Conservation (phyloP, 2,797 vertebrate species). For the Eulemur coronatus region DNA sequence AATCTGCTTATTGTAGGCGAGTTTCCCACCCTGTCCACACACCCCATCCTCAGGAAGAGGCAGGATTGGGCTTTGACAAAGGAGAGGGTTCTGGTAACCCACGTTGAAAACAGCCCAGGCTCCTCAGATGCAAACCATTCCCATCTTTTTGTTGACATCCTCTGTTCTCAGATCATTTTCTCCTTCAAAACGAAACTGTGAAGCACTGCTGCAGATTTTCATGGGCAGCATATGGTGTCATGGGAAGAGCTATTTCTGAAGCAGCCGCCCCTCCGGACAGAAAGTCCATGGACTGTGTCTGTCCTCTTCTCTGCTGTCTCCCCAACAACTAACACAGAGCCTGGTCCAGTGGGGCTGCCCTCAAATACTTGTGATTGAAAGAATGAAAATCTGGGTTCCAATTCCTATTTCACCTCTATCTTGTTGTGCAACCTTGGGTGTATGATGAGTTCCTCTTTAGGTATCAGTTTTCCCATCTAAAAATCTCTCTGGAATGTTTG, state of each 20-base stretch:
- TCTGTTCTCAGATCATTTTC: not conserved
- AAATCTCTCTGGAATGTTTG: not conserved
- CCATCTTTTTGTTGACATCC: not conserved
- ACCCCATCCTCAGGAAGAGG: not conserved
- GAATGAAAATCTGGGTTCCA: not conserved
- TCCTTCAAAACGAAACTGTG: not conserved
- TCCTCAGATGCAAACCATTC: not conserved
- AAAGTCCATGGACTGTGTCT: rapidly evolving
- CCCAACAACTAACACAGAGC: not conserved
- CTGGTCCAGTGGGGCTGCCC: rapidly evolving
- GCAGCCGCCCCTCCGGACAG: not conserved
- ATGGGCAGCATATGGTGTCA: not conserved
- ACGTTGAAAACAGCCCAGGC: not conserved
- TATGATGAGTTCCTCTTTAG: rapidly evolving
- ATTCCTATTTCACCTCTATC: not conserved
- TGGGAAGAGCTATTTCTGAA: not conserved
- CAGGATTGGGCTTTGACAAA: not conserved
- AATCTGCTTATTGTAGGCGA: not conserved
- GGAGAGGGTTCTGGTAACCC: not conserved
- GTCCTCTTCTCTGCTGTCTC: rapidly evolving
- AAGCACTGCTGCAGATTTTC: not conserved
- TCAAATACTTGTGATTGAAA: not conserved
- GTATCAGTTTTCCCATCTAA: not conserved
- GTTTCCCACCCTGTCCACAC: not conserved
- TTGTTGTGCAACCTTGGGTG: no score